Evolutionary conservation across 2,797 vertebrate species (phyloP).

Genomic region (Pogoniulus pusillus): DNA sequence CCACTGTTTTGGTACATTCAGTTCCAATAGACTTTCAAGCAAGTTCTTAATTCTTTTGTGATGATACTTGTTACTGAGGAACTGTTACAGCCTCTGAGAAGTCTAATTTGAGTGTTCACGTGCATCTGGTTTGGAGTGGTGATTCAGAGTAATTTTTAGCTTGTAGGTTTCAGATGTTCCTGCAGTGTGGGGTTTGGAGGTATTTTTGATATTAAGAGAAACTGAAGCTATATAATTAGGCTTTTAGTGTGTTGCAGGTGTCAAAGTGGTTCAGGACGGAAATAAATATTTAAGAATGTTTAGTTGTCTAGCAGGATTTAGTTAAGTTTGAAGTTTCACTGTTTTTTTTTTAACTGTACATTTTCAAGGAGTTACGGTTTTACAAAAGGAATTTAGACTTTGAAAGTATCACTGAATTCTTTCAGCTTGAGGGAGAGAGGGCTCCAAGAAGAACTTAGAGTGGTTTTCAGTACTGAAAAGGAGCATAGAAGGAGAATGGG

Average conservation of each 20-base stretch:
- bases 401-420: no score
- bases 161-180: neutral
- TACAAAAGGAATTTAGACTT: no score
- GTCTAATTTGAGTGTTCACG: neutral
- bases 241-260: neutral
- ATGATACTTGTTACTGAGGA: neutral
- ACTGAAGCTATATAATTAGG: neutral
- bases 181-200: neutral
- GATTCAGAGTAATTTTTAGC: neutral
- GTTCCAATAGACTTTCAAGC: neutral
- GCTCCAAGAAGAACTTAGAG: neutral
- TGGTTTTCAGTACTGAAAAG: neutral
- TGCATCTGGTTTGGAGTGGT: neutral
- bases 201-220: neutral
- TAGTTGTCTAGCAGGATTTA: constrained; percentile 8
- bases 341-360: neutral
- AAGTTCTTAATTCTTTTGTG: neutral
- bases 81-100: neutral
- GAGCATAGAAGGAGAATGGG: neutral
- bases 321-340: neutral
- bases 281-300: neutral
- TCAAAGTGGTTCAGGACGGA: neutral
- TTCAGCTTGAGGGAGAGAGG: neutral
- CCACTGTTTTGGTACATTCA: neutral
- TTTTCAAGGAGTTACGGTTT: neutral